Percentiles rank a stretch among this genome's conserved stretches.
Evolutionary conservation across 2,797 vertebrate genomes (phyloP).

Genomic region (Orientallactaga sibirica): DNA sequence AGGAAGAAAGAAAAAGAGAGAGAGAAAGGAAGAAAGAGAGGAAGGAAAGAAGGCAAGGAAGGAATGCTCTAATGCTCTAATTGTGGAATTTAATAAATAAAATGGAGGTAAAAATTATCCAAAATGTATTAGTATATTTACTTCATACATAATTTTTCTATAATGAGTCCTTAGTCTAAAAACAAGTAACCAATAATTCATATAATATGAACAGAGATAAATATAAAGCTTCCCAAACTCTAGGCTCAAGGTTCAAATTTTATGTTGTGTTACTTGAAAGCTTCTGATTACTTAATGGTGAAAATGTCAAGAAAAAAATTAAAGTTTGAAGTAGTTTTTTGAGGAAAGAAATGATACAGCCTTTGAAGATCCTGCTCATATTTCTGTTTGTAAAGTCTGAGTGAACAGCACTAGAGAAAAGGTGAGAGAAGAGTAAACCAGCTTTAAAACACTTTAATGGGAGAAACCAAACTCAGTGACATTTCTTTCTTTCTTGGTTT

Average conservation of each 20-base stretch:
- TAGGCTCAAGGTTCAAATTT: constrained; percentile 84
- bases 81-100: constrained; percentile 75
- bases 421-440: rapidly evolving
- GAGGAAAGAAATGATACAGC: constrained; percentile 75
- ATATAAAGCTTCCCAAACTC: constrained; percentile 85
- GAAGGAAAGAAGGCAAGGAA: background rate
- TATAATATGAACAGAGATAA: constrained; percentile 86
- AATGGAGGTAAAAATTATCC: constrained; percentile 80
- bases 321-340: constrained; percentile 85
- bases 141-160: constrained; percentile 83
- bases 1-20: rapidly evolving
- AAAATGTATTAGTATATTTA: constrained; percentile 81
- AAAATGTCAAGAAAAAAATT: constrained; percentile 86
- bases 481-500: background rate
- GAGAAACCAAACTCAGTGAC: background rate
- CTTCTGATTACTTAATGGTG: constrained; percentile 86
- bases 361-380: constrained; percentile 75
- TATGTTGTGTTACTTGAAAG: constrained; percentile 81
- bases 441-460: constrained; percentile 1
- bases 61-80: constrained; percentile 24
- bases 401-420: background rate
- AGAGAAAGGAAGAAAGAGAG: background rate
- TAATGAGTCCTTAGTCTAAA: constrained; percentile 84
- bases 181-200: constrained; percentile 85
- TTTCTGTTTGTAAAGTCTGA: background rate